A percentile compares a stretch with the other conserved stretches of the same genome.
phyloP scores from a whole-genome alignment of 2,888 invertebrate species.

The Terebella lapidaria region DNA sequence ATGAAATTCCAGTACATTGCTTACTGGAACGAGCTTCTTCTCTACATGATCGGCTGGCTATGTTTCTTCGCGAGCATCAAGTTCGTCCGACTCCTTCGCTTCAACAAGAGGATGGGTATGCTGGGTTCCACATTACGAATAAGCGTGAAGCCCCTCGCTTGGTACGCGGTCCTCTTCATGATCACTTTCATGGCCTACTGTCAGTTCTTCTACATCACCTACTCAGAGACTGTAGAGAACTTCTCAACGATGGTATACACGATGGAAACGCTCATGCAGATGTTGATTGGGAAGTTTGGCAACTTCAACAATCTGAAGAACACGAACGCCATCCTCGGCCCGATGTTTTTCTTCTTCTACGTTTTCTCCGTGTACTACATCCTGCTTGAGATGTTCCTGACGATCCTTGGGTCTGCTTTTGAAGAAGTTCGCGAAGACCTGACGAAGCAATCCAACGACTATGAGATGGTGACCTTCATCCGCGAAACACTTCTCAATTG shows the following conservation, averaged over 20 bases:
- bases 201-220: conserved; percentile 50
- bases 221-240: conserved; percentile 30
- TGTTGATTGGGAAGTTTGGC: conserved; percentile 53
- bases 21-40: conserved; percentile 54
- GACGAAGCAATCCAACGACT: conserved; percentile 40
- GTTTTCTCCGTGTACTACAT: conserved; percentile 40
- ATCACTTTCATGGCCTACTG: conserved; percentile 50
- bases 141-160: conserved; percentile 38
- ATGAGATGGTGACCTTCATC: conserved; percentile 47
- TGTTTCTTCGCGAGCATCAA: conserved; percentile 57
- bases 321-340: conserved; percentile 36
- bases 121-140: conserved; percentile 42
- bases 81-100: conserved; percentile 56
- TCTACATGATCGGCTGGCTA: conserved; percentile 54
- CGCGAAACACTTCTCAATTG: conserved; percentile 31
- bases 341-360: conserved; percentile 39
- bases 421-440: conserved; percentile 37
- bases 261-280: conserved; percentile 43
- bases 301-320: conserved; percentile 42
- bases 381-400: conserved; percentile 48
- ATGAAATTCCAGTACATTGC: conserved; percentile 54
- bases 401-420: conserved; percentile 48
- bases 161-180: conserved; percentile 49
- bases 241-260: conserved; percentile 33
- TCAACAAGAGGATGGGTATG: conserved; percentile 51